Conservation (phyloP, 2,113 vertebrate genomes). For the Taurulus bubalis region DNA sequence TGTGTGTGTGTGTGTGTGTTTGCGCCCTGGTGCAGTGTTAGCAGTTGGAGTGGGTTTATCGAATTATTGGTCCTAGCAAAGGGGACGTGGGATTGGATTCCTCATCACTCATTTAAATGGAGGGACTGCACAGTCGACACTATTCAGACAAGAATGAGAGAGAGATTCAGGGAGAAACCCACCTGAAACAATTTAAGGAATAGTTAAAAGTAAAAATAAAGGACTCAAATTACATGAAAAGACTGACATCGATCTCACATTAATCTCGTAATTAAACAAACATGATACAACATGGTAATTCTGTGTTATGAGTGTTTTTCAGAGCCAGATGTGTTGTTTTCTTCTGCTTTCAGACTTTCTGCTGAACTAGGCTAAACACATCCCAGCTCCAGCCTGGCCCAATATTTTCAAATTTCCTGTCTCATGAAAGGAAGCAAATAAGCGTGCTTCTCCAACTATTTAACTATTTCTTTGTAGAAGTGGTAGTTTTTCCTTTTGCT, state of each 20-base stretch:
- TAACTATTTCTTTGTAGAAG: neutral
- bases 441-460: neutral
- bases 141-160: neutral
- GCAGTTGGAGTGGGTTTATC: slow-evolving; percentile 42
- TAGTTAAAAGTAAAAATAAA: neutral
- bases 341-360: neutral
- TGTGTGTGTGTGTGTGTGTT: slow-evolving; percentile 21
- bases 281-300: neutral
- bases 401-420: neutral
- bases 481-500: neutral
- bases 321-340: neutral
- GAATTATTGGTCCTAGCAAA: slow-evolving; percentile 39
- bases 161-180: neutral
- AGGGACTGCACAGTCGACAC: slow-evolving; percentile 4
- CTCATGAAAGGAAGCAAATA: too few relatives aligned
- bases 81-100: slow-evolving; percentile 21
- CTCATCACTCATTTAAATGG: slow-evolving; percentile 38
- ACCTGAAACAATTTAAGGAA: neutral
- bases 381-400: neutral
- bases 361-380: neutral
- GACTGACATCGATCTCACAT: neutral
- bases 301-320: neutral
- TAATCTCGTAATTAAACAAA: neutral
- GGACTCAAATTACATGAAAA: neutral
- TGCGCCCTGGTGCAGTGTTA: slow-evolving; percentile 11